Evolutionary conservation across 2,113 vertebrate genomes (phyloP).

Genomic region (Ceratotherium simum): DNA sequence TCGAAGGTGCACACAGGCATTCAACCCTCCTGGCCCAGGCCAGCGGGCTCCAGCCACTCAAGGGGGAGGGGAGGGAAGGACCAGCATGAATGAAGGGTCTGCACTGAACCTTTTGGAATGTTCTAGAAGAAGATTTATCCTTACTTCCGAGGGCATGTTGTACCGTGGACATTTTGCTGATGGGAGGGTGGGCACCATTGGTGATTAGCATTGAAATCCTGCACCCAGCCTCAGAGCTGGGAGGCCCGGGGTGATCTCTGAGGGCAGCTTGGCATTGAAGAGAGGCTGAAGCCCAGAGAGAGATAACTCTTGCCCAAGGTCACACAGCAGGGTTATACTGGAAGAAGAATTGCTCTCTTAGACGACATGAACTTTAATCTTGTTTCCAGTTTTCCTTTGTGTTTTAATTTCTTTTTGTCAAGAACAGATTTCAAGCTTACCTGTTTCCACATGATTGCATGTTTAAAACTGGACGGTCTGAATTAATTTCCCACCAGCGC

Average conservation of each 20-base stretch:
- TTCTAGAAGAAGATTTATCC: not conserved
- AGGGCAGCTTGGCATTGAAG: not conserved
- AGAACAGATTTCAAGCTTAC: not conserved
- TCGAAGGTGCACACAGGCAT: fast-evolving
- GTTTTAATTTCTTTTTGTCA: not conserved
- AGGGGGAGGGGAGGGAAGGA: not conserved
- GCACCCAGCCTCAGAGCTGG: not conserved
- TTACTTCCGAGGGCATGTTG: not conserved
- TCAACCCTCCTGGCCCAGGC: too few species aligned
- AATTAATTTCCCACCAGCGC: not conserved
- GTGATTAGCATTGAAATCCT: not conserved
- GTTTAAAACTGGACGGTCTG: not conserved
- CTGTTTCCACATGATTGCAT: not conserved
- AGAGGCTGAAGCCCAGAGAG: not conserved
- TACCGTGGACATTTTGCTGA: not conserved
- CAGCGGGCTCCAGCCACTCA: not conserved
- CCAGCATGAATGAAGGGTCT: not conserved
- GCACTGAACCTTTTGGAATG: not conserved
- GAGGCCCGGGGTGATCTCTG: not conserved
- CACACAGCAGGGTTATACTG: not conserved
- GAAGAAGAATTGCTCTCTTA: not conserved
- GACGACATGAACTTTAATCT: not conserved
- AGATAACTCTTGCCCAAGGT: not conserved
- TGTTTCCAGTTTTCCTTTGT: not conserved
- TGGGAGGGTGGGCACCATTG: fast-evolving